phyloP scores from a whole-genome alignment of 1,140 invertebrate genomes.

The Cephus cinctus region DNA sequence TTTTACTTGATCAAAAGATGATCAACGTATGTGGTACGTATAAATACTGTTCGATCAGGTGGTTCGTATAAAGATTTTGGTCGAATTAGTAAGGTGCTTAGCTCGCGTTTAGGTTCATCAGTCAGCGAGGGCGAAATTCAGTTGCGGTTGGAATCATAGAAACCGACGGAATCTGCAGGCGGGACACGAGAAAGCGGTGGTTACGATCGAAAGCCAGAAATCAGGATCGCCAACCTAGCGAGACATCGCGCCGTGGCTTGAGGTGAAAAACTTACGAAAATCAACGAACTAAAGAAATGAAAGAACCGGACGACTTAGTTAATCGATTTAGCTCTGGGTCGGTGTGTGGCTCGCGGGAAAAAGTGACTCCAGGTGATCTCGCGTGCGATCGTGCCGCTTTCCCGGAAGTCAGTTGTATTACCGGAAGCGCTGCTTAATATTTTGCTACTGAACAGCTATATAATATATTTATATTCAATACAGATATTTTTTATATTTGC shows the following conservation, averaged over 20 bases:
- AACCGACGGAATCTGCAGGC: not conserved
- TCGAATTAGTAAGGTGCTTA: no score
- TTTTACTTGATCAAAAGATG: not conserved
- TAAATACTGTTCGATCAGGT: no score
- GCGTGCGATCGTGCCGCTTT: no score
- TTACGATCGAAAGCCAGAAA: not conserved
- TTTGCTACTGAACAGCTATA: no score
- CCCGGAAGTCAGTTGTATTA: no score
- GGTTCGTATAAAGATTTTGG: no score
- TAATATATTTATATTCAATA: no score
- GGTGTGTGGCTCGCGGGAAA: not conserved
- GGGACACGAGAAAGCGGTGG: not conserved
- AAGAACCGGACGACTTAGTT: conserved; percentile 3
- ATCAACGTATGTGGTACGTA: not conserved
- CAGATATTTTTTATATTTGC: no score
- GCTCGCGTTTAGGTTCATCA: no score
- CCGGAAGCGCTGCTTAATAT: no score
- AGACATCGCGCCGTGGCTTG: conserved; percentile 27
- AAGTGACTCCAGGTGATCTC: no score
- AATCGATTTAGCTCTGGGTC: not conserved
- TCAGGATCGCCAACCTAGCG: conserved; percentile 27
- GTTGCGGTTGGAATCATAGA: no score
- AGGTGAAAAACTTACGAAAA: not conserved
- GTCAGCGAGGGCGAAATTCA: not conserved
- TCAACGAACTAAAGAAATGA: conserved; percentile 3